A percentile compares a stretch with the other conserved stretches of the same genome.
Conservation (phyloP, 2,888 invertebrate genomes). For the Agonum fuliginosum region DNA sequence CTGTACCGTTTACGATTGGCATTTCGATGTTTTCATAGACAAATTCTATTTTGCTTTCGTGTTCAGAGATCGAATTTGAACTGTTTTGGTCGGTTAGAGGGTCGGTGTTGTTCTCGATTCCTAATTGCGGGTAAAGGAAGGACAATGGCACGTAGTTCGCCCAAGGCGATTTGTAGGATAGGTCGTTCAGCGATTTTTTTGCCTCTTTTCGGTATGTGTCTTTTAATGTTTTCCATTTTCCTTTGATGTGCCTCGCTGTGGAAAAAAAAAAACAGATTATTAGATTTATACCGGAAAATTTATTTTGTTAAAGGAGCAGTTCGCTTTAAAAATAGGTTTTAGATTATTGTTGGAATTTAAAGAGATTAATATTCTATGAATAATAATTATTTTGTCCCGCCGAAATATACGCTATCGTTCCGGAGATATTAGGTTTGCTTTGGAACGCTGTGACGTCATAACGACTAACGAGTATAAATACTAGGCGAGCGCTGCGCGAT, state of each 20-base stretch:
- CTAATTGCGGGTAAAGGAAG: conserved; percentile 73
- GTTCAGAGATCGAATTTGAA: conserved; percentile 73
- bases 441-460: too few species aligned
- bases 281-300: conserved; percentile 6
- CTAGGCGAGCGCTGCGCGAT: too few species aligned
- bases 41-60: conserved; percentile 73
- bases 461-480: too few species aligned
- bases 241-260: conserved; percentile 65
- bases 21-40: conserved; percentile 66
- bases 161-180: conserved; percentile 73
- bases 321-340: too few species aligned
- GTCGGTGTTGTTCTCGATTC: conserved; percentile 69
- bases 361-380: too few species aligned
- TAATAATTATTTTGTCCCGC: too few species aligned
- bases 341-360: too few species aligned
- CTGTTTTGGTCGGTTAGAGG: conserved; percentile 75
- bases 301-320: background rate
- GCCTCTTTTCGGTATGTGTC: conserved; percentile 75
- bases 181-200: conserved; percentile 74
- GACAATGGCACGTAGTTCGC: conserved; percentile 74
- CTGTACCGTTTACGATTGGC: background rate
- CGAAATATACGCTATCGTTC: too few species aligned
- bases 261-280: conserved; percentile 1
- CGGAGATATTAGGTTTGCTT: too few species aligned
- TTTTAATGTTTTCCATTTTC: conserved; percentile 75